phyloP scores from a whole-genome alignment of 2,113 vertebrate genomes.

The Miniopterus natalensis region DNA sequence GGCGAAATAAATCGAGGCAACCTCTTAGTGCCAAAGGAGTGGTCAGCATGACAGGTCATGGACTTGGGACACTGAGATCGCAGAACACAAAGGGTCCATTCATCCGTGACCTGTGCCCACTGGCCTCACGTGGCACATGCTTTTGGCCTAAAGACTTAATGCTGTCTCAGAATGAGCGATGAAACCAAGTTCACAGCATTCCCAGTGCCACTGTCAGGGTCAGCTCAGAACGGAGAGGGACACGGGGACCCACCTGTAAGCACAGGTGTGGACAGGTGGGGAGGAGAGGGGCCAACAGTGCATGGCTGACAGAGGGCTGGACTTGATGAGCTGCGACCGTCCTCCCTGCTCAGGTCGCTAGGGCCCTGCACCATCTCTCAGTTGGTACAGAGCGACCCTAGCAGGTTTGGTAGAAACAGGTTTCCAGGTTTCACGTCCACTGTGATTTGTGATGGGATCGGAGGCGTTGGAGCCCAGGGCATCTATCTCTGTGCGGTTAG shows the following conservation, averaged over 20 bases:
- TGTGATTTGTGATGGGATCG: neutral
- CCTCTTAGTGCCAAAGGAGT: neutral
- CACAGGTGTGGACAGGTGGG: neutral
- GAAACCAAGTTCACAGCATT: too few relatives aligned
- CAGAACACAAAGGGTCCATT: neutral
- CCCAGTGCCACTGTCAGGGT: neutral
- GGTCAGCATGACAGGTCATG: neutral
- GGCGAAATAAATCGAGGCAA: neutral
- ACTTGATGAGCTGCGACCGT: rapidly evolving
- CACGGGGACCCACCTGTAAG: neutral
- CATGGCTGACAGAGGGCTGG: neutral
- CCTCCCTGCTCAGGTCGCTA: neutral
- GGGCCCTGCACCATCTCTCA: rapidly evolving
- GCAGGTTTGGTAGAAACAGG: neutral
- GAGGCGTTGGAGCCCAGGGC: neutral
- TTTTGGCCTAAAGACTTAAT: neutral
- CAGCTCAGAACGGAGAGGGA: neutral
- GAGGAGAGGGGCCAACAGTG: rapidly evolving
- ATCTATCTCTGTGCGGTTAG: too few relatives aligned
- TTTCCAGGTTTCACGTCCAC: neutral
- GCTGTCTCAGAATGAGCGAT: neutral
- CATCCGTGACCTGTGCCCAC: neutral
- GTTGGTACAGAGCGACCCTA: rapidly evolving
- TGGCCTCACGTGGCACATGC: neutral
- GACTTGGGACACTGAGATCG: neutral